Base-by-base conservation (phyloP, 2,113 vertebrate genomes). In the Eptatretus burgeri region DNA sequence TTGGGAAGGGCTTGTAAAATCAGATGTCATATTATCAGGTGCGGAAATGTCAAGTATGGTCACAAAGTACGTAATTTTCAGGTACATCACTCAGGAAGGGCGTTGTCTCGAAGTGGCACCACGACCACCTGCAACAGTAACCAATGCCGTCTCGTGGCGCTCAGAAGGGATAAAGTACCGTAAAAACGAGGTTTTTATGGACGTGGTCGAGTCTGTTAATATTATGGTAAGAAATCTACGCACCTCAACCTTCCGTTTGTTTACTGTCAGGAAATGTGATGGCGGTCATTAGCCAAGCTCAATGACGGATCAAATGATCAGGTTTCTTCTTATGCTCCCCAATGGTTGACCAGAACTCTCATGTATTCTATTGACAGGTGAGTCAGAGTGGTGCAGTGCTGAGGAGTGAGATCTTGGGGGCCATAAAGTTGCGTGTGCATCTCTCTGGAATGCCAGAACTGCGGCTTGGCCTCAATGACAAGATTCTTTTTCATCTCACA, bases 171-270 rank as follows among this genome's bases (percentile, higher is more conserved):
- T 94, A 65, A 81, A 74, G 49, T 87, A 94, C 74, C 91, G 89
- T 71, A 94, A 94, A 77, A 94, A 94, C 1, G 87, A 94, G 68
- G 85, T 94, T 64, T 93, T 93, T 67, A 93, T 93, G 5, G 87
- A 93, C 1, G 87, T 93, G 64, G 85, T 93, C 0, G 85, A 93
- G 72, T 80, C 82, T 1, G 81, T 93, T 53, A 93, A 93, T 60
- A 77, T 93, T 4, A 73, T 93, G 81, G 87, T 89, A 71, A 76
- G 81, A 67, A n/a, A 51, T 10, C 7, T 41, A 7, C 7, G 27
- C 27, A 41, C 27, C 27, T 41, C 27, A 41, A 41, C 27, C 27
- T 41, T 41, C 27, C 7, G 27, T 3, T 41, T 41, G 27, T 41
- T 41, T 41, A 41, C 27, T 41, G 27, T 41, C 27, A 41, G 27